Percentiles rank a stretch among this genome's conserved stretches.
phyloP scores from a whole-genome alignment of 1,140 invertebrate species.

The Carcinoscorpius rotundicauda region DNA sequence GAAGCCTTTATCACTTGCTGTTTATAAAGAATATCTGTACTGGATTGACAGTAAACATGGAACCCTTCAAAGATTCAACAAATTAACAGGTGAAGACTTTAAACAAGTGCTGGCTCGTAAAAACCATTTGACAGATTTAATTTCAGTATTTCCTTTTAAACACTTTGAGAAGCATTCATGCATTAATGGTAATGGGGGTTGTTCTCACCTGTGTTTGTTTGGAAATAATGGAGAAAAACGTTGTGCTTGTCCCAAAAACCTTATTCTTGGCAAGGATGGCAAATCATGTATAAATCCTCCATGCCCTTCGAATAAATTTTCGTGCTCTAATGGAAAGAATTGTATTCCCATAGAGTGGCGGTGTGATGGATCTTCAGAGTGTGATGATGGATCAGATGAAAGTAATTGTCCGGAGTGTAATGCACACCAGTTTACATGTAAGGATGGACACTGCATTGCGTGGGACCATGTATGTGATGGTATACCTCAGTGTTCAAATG shows the following conservation, averaged over 20 bases:
- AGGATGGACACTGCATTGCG: constrained; percentile 52
- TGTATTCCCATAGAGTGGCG: constrained; percentile 24
- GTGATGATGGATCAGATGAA: constrained; percentile 32
- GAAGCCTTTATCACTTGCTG: constrained; percentile 45
- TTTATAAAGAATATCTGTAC: constrained; percentile 75
- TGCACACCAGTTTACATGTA: constrained; percentile 38
- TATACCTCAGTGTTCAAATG: constrained; percentile 19
- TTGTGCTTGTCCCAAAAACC: constrained; percentile 63
- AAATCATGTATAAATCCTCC: constrained; percentile 54
- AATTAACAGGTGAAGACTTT: constrained; percentile 84
- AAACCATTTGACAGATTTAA: constrained; percentile 34
- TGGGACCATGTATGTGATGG: constrained; percentile 39
- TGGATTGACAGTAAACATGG: constrained; percentile 70
- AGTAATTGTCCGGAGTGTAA: constrained; percentile 23
- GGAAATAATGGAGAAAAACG: constrained; percentile 25
- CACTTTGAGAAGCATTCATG: constrained; percentile 52
- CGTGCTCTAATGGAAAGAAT: constrained; percentile 42
- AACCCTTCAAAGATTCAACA: constrained; percentile 73
- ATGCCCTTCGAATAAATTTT: constrained; percentile 63
- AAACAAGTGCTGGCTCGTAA: constrained; percentile 45
- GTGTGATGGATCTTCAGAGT: constrained; percentile 31
- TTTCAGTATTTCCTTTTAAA: constrained; percentile 27
- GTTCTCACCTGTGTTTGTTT: constrained; percentile 59
- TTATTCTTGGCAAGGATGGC: constrained; percentile 53
- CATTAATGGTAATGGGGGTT: constrained; percentile 62